phyloP scores from a whole-genome alignment of 2,797 vertebrate species.

The Lithobates sylvaticus region DNA sequence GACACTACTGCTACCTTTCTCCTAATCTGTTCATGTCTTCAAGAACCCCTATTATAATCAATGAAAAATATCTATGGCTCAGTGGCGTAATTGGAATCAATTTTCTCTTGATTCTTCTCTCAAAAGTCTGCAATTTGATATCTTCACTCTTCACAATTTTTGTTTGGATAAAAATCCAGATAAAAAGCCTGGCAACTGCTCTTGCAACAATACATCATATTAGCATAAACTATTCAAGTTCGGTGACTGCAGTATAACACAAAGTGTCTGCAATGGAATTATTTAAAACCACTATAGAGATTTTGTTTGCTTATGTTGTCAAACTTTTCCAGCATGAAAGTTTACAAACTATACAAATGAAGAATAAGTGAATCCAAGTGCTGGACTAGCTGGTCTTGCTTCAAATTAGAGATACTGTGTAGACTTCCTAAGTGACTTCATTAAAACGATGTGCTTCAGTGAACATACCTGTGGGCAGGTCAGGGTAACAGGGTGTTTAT shows the following conservation, averaged over 20 bases:
- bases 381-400: too few species aligned
- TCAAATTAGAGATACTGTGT: too few species aligned
- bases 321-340: background rate
- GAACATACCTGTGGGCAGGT: too few species aligned
- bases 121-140: background rate
- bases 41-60: too few species aligned
- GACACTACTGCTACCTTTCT: too few species aligned
- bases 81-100: too few species aligned
- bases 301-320: background rate
- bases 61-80: too few species aligned
- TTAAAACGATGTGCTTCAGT: too few species aligned
- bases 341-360: background rate
- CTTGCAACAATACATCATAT: slow-evolving; percentile 14
- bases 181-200: slow-evolving; percentile 5
- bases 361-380: background rate
- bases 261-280: background rate
- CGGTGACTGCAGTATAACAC: slow-evolving; percentile 20
- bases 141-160: background rate
- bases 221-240: slow-evolving; percentile 34
- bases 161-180: slow-evolving; percentile 1
- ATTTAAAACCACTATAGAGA: slow-evolving; percentile 10
- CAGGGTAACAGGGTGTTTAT: too few species aligned
- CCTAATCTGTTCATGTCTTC: too few species aligned
- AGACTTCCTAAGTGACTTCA: too few species aligned
- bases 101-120: background rate